Evolutionary conservation across 1,140 invertebrate genomes (phyloP).

Genomic region (Polypedilum vanderplanki): DNA sequence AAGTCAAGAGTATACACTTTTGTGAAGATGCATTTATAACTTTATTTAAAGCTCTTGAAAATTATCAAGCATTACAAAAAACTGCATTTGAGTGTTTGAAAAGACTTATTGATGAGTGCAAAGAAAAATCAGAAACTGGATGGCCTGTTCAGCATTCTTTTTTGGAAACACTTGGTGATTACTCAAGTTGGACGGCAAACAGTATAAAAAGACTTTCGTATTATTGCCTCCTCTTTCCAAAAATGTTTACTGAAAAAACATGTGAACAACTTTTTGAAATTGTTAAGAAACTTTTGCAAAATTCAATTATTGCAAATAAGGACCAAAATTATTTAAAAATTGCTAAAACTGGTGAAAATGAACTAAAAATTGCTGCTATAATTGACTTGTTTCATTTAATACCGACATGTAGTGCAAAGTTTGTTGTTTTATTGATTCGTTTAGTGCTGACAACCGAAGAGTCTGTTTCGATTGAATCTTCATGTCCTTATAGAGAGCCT

Average conservation of each 20-base stretch:
- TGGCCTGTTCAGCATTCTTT: conserved; percentile 66
- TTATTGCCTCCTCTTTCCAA: conserved; percentile 82
- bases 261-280: conserved; percentile 79
- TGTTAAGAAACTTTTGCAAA: conserved; percentile 73
- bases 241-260: conserved; percentile 83
- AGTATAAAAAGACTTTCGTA: conserved; percentile 77
- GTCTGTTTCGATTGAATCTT: conserved; percentile 71
- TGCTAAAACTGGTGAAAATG: conserved; percentile 63
- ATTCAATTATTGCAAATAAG: conserved; percentile 64
- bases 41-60: conserved; percentile 76
- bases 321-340: conserved; percentile 51
- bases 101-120: conserved; percentile 70
- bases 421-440: conserved; percentile 71
- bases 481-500: conserved; percentile 75
- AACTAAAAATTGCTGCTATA: conserved; percentile 75
- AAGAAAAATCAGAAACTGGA: conserved; percentile 66
- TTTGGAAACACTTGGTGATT: conserved; percentile 69
- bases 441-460: conserved; percentile 79
- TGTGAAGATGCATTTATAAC: conserved; percentile 79
- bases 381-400: conserved; percentile 84
- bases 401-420: conserved; percentile 63
- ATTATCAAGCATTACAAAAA: conserved; percentile 74
- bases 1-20: conserved; percentile 36
- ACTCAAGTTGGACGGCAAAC: conserved; percentile 71
- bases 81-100: conserved; percentile 88